A percentile compares a stretch with the other conserved stretches of the same genome.
phyloP scores from a whole-genome alignment of 2,797 vertebrate species.

The Lepilemur septentrionalis region DNA sequence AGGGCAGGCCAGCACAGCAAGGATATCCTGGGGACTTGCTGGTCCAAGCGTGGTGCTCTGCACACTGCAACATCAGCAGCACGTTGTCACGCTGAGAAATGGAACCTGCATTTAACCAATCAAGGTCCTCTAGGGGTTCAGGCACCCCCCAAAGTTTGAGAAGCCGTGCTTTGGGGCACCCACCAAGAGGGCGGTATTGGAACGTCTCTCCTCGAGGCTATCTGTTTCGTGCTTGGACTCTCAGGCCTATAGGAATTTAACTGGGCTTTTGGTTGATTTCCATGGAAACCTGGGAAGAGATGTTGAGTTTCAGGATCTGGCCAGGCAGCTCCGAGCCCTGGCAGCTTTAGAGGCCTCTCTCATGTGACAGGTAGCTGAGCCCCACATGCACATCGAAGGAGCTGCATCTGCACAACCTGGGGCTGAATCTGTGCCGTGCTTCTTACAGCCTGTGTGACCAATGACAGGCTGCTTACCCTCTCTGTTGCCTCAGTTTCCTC shows the following conservation, averaged over 20 bases:
- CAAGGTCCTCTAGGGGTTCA: neutral
- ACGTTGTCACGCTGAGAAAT: neutral
- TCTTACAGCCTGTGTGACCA: neutral
- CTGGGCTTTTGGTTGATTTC: neutral
- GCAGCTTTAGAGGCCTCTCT: neutral
- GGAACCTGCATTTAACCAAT: neutral
- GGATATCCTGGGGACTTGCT: neutral
- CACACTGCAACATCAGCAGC: neutral
- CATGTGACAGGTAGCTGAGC: neutral
- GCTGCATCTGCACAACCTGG: neutral
- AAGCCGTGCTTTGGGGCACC: neutral
- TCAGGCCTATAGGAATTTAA: neutral
- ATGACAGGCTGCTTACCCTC: neutral
- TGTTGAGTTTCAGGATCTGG: neutral
- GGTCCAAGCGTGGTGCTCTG: neutral
- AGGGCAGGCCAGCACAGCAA: neutral
- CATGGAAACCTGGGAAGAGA: constrained; percentile 2
- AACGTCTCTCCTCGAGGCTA: neutral
- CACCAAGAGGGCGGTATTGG: neutral
- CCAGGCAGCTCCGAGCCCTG: neutral
- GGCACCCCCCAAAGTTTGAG: neutral
- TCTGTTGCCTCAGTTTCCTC: neutral
- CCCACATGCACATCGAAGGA: neutral
- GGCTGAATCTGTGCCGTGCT: neutral
- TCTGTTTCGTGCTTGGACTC: neutral